A percentile compares a stretch with the other conserved stretches of the same genome.
Conservation (phyloP, 2,888 invertebrate species). For the Thecocarcelia acutangulata region DNA sequence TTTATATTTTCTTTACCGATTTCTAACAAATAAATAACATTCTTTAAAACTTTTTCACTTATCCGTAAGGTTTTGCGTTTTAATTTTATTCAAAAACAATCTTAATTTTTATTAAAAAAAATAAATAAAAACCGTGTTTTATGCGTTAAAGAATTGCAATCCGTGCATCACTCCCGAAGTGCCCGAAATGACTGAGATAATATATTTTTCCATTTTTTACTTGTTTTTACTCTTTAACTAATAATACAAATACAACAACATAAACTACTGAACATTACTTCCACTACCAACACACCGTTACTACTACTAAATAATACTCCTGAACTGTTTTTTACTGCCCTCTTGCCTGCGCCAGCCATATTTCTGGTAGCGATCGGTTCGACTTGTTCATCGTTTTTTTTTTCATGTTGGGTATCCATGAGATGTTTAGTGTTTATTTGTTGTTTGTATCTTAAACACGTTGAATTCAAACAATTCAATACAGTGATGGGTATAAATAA, state of each 20-base stretch:
- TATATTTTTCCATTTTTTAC: slow-evolving; percentile 17
- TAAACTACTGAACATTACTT: neutral
- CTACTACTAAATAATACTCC: slow-evolving; percentile 34
- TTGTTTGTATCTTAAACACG: slow-evolving; percentile 53
- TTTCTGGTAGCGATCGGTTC: slow-evolving; percentile 29
- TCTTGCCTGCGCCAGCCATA: slow-evolving; percentile 10
- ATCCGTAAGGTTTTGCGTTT: slow-evolving; percentile 49
- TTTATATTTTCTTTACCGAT: slow-evolving; percentile 24
- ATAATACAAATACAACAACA: slow-evolving; percentile 12
- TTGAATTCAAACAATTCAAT: slow-evolving; percentile 31
- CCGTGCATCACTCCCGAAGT: slow-evolving; percentile 65
- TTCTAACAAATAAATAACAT: slow-evolving; percentile 1
- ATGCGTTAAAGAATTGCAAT: slow-evolving; percentile 56
- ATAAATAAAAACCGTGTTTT: neutral
- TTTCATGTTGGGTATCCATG: slow-evolving; percentile 32
- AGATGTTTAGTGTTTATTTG: slow-evolving; percentile 28
- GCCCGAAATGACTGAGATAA: slow-evolving; percentile 70
- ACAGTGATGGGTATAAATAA: neutral
- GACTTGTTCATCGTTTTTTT: slow-evolving; percentile 42
- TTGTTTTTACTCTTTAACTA: slow-evolving; percentile 39
- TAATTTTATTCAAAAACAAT: slow-evolving; percentile 25
- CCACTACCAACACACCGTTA: neutral
- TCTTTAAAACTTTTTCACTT: slow-evolving; percentile 14
- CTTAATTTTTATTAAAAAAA: slow-evolving; percentile 18
- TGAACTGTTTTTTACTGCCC: slow-evolving; percentile 3